Conservation (phyloP, 2,113 vertebrate species). For the Rhea americana region DNA sequence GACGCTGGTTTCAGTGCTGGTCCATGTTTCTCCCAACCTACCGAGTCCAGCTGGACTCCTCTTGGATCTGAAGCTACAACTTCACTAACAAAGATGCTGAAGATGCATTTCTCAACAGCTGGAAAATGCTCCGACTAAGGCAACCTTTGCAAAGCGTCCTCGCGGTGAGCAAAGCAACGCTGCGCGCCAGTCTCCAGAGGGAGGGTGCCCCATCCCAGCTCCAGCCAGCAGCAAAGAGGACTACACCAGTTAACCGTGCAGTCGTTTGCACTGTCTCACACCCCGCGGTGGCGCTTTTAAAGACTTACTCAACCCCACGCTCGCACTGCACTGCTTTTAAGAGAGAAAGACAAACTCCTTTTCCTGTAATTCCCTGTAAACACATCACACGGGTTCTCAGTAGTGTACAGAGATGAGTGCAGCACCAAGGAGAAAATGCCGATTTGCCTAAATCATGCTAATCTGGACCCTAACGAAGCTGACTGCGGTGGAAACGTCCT, state of each 20-base stretch:
- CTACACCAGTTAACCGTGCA: background rate
- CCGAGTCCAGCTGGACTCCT: background rate
- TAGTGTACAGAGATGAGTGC: accelerated
- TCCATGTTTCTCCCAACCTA: accelerated
- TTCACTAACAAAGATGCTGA: background rate
- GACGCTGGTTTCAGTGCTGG: background rate
- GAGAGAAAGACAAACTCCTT: background rate
- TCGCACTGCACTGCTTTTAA: background rate
- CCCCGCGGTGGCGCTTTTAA: accelerated
- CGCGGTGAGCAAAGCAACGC: accelerated
- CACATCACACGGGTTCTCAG: background rate
- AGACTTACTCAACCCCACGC: accelerated
- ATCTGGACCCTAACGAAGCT: accelerated
- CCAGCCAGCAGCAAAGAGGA: background rate
- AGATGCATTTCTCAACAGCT: background rate
- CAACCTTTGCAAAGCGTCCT: background rate
- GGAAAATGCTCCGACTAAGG: background rate
- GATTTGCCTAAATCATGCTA: accelerated
- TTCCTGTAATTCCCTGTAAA: background rate
- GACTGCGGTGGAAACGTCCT: background rate
- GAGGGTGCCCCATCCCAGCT: accelerated
- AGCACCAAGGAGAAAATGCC: background rate
- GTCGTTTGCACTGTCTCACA: accelerated
- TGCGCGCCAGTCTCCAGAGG: accelerated
- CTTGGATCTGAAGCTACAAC: background rate